Percentiles rank a stretch among this genome's conserved stretches.
phyloP scores from a whole-genome alignment of 2,888 invertebrate species.

The Pammene fasciana region DNA sequence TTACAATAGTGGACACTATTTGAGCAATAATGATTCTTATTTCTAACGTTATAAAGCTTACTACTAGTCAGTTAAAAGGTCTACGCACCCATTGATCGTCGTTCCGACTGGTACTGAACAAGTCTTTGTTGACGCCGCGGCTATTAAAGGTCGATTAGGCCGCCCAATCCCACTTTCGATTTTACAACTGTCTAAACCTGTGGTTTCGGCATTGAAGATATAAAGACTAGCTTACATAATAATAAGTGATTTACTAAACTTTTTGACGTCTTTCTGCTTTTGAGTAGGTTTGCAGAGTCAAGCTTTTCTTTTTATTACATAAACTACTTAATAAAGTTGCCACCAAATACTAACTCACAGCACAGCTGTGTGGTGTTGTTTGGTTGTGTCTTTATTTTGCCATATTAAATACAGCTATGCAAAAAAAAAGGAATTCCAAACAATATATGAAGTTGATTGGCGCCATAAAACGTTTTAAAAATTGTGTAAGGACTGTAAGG shows the following conservation, averaged over 20 bases:
- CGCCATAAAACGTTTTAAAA: too few species aligned
- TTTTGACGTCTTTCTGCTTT: too few species aligned
- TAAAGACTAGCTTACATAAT: neutral
- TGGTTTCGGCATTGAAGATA: conserved; percentile 12
- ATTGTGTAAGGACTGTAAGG: too few species aligned
- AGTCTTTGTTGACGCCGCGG: conserved; percentile 73
- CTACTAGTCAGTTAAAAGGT: neutral
- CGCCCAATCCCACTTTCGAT: conserved; percentile 74
- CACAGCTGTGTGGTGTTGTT: too few species aligned
- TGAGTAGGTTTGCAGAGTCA: too few species aligned
- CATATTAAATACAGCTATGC: too few species aligned
- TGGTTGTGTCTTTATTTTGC: too few species aligned
- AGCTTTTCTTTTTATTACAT: too few species aligned
- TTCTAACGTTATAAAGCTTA: neutral
- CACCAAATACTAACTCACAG: too few species aligned
- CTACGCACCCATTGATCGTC: conserved; percentile 1
- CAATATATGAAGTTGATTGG: too few species aligned
- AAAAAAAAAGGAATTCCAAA: too few species aligned
- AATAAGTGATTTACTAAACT: neutral
- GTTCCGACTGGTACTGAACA: neutral
- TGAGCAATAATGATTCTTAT: neutral
- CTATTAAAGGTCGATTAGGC: conserved; percentile 79
- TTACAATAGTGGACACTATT: conserved; percentile 20
- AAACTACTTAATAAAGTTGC: too few species aligned
- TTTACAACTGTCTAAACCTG: conserved; percentile 69